These are phyloP conservation scores for Phengaris alcon DNA, from an alignment of 2,888 invertebrate genomes.

Conservation along the genomic window DNA sequence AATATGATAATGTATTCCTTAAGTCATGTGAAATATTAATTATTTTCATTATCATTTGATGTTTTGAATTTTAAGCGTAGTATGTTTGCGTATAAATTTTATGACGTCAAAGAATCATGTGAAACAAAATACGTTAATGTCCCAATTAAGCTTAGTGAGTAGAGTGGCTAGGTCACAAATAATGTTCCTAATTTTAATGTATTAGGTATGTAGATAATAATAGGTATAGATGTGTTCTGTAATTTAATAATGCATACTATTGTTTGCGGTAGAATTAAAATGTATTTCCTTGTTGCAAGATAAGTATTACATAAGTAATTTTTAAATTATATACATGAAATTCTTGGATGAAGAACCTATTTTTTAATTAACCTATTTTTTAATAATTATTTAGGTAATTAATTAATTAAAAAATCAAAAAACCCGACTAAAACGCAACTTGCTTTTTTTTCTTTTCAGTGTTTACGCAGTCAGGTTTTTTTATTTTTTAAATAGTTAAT, in stretches of 20 bases:
- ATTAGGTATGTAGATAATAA: not conserved
- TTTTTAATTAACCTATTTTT: too few relatives aligned
- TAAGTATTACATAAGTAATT: too few relatives aligned
- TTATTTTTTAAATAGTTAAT: too few relatives aligned
- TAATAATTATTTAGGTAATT: too few relatives aligned
- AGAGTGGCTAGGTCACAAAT: too few relatives aligned
- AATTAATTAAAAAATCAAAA: too few relatives aligned
- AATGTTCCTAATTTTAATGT: not conserved
- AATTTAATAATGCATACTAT: not conserved
- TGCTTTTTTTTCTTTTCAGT: too few relatives aligned
- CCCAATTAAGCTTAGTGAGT: not conserved
- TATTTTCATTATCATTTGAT: constrained; percentile 3
- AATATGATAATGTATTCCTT: not conserved
- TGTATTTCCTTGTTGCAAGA: not conserved
- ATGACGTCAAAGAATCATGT: not conserved
- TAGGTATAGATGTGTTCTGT: not conserved
- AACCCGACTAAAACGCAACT: too few relatives aligned
- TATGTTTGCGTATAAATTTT: not conserved
- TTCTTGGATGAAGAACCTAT: not conserved
- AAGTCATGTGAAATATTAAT: not conserved
- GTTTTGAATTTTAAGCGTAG: not conserved
- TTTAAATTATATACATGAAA: not conserved
- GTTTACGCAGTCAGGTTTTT: too few relatives aligned
- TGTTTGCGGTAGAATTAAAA: not conserved
- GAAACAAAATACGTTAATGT: constrained; percentile 3